These are phyloP conservation scores for Macrosteles quadrilineatus DNA, from an alignment of 1,140 invertebrate species.

Conservation along the genomic window DNA sequence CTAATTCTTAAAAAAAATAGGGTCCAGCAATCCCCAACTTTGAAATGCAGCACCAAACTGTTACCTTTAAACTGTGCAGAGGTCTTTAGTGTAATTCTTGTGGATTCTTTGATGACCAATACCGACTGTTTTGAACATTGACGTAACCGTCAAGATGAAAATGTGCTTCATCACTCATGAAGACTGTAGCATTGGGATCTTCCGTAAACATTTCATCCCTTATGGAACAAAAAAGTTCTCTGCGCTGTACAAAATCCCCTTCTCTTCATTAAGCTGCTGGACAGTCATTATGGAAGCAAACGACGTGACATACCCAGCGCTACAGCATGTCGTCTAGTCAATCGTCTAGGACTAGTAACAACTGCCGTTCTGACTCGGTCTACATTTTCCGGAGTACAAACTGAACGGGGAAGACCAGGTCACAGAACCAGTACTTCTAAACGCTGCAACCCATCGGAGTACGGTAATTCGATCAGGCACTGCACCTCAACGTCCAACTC, in stretches of 20 bases:
- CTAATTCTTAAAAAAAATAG: too few species aligned
- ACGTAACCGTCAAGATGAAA: conserved; percentile 47
- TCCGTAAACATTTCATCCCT: conserved; percentile 8
- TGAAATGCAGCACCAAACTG: conserved; percentile 38
- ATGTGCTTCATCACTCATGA: conserved; percentile 46
- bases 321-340: conserved; percentile 3
- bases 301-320: conserved; percentile 10
- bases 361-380: conserved; percentile 34
- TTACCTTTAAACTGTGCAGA: too few species aligned
- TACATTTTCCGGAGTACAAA: too few species aligned
- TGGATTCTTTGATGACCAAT: too few species aligned
- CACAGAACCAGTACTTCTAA: neutral
- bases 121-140: conserved; percentile 47
- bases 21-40: conserved; percentile 34
- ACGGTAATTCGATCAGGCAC: neutral
- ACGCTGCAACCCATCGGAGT: conserved; percentile 10
- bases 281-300: neutral
- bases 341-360: conserved; percentile 4
- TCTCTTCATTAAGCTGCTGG: conserved; percentile 9
- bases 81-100: too few species aligned
- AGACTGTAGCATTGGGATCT: conserved; percentile 35
- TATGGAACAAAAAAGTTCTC: conserved; percentile 3
- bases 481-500: too few species aligned
- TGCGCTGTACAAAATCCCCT: conserved; percentile 11
- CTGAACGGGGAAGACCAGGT: conserved; percentile 33